These are phyloP conservation scores for Liopterus haemorrhoidalis DNA, from an alignment of 2,888 invertebrate genomes.

Conservation along the genomic window DNA sequence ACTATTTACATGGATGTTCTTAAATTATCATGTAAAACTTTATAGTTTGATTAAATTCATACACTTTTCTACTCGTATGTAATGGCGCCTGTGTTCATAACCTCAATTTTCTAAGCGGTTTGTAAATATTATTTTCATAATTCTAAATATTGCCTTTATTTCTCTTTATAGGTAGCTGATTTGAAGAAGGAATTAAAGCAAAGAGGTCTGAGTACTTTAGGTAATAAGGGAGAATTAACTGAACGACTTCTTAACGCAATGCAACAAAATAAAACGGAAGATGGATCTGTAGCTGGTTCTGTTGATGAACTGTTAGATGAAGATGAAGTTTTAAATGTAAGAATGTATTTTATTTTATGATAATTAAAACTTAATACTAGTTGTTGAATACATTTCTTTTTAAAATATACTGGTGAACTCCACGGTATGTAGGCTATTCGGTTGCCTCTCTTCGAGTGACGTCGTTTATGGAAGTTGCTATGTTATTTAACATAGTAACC, in stretches of 20 bases:
- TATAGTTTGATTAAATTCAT: no score
- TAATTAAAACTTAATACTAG: constrained; percentile 12
- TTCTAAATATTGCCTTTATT: constrained; percentile 17
- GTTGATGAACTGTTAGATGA: constrained; percentile 49
- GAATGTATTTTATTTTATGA: constrained; percentile 22
- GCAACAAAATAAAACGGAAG: constrained; percentile 45
- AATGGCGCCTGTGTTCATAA: constrained; percentile 11
- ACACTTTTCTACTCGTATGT: no score
- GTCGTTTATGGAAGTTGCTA: no score
- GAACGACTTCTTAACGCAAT: constrained; percentile 65
- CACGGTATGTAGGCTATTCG: no score
- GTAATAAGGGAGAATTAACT: constrained; percentile 77
- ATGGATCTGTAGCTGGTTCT: constrained; percentile 40
- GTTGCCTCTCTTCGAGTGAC: no score
- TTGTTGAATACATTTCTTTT: no score
- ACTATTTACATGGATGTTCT: no score
- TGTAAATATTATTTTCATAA: neutral
- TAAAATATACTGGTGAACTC: no score
- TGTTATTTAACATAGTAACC: no score
- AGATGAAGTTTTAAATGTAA: constrained; percentile 53
- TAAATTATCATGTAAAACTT: no score
- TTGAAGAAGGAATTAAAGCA: constrained; percentile 75
- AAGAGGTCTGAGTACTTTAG: constrained; percentile 65
- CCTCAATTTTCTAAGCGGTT: constrained; percentile 4
- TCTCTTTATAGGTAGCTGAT: constrained; percentile 66